These are phyloP conservation scores for Hemibagrus wyckioides DNA, from an alignment of 2,113 vertebrate genomes.

Conservation along the genomic window DNA sequence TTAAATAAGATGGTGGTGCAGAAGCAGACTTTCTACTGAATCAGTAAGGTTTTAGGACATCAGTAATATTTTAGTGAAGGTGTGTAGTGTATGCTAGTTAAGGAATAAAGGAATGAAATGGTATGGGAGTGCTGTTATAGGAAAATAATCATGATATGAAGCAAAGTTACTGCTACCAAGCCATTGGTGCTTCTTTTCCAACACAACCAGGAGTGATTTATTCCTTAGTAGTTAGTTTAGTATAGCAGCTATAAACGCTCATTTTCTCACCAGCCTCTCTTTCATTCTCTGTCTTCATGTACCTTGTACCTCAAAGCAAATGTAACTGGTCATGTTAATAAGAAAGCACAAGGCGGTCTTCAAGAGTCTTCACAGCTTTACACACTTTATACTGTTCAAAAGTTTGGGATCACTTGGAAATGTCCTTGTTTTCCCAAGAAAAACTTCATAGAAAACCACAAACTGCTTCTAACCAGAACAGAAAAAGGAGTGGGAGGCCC, in stretches of 20 bases:
- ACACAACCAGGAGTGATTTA: not conserved
- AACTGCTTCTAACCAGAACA: no score
- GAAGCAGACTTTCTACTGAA: no score
- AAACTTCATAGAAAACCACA: no score
- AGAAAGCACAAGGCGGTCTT: not conserved
- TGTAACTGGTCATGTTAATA: not conserved
- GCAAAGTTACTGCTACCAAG: not conserved
- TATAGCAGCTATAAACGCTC: not conserved
- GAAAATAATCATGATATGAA: not conserved
- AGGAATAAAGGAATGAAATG: not conserved
- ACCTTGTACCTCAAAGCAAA: not conserved
- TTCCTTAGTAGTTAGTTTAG: not conserved
- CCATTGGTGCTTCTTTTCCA: not conserved
- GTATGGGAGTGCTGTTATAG: not conserved
- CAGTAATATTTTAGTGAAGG: not conserved
- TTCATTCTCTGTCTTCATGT: not conserved
- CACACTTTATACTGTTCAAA: no score
- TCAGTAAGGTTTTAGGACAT: not conserved
- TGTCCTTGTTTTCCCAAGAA: no score
- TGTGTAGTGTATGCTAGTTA: not conserved
- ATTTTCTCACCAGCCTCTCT: not conserved
- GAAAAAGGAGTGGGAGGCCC: no score
- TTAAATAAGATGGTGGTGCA: not conserved
- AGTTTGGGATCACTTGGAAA: no score
- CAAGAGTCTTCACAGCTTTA: not conserved